phyloP scores from a whole-genome alignment of 2,888 invertebrate genomes.

The Galerucella nymphaeae region DNA sequence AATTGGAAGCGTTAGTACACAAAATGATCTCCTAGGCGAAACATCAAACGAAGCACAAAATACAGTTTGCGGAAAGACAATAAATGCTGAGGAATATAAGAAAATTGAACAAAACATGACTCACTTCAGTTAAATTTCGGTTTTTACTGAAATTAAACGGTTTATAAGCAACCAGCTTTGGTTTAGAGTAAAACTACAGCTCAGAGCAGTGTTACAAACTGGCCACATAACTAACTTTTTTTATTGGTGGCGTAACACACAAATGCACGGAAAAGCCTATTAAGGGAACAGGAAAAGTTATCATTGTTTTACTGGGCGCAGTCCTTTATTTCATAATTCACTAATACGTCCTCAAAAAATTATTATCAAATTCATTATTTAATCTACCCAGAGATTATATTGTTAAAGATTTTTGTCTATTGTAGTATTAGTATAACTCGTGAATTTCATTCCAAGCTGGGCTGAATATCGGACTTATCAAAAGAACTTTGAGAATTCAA shows the following conservation, averaged over 20 bases:
- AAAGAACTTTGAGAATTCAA: no score
- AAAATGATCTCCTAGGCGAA: no score
- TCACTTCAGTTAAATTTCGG: neutral
- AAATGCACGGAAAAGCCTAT: neutral
- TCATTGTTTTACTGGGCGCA: neutral
- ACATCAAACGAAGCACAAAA: no score
- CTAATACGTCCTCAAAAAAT: neutral
- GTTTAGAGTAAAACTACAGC: neutral
- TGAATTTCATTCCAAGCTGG: no score
- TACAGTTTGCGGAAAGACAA: no score
- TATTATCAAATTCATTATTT: no score
- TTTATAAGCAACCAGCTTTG: neutral
- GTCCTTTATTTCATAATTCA: slow-evolving; percentile 5
- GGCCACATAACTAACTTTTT: neutral
- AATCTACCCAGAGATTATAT: no score
- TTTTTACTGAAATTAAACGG: neutral
- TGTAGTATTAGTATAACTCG: no score
- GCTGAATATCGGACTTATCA: no score
- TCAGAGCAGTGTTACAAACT: neutral
- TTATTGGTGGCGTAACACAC: neutral
- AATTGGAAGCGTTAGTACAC: no score
- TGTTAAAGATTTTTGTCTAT: no score
- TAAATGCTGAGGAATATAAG: neutral
- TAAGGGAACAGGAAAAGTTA: slow-evolving; percentile 8
- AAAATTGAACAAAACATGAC: neutral